Evolutionary conservation across 1,140 invertebrate genomes (phyloP).

Genomic region (Dinoponera quadriceps): DNA sequence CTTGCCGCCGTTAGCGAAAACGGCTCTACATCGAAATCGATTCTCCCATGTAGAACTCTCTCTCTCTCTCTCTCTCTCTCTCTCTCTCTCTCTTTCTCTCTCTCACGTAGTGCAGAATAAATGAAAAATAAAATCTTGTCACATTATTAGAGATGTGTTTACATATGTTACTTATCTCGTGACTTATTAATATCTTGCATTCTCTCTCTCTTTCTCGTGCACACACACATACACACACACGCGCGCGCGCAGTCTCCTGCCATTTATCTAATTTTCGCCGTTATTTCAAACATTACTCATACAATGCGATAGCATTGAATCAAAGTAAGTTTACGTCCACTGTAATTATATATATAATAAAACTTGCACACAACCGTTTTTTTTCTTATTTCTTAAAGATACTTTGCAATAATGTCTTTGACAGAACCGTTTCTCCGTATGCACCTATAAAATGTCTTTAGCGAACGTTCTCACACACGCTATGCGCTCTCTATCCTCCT

Average conservation of each 20-base stretch:
- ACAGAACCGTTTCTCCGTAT: slow-evolving; percentile 57
- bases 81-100: slow-evolving; percentile 4
- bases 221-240: background rate
- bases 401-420: slow-evolving; percentile 69
- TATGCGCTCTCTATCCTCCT: too few relatives aligned
- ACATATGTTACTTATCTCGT: slow-evolving; percentile 40
- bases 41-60: slow-evolving; percentile 2
- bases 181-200: slow-evolving; percentile 26
- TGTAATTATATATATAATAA: slow-evolving; percentile 53
- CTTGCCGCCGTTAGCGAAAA: background rate
- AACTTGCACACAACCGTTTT: slow-evolving; percentile 77
- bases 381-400: slow-evolving; percentile 72
- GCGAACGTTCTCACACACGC: background rate
- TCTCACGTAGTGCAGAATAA: too few relatives aligned
- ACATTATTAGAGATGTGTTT: slow-evolving; percentile 43
- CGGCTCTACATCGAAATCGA: background rate
- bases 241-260: background rate
- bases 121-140: slow-evolving; percentile 57
- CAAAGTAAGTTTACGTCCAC: slow-evolving; percentile 51
- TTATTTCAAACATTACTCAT: slow-evolving; percentile 48
- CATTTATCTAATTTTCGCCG: background rate
- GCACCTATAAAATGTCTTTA: slow-evolving; percentile 16
- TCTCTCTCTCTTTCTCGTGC: background rate
- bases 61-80: slow-evolving; percentile 7
- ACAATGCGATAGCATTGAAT: slow-evolving; percentile 56